Percentiles rank a stretch among this genome's conserved stretches.
These are phyloP conservation scores for Dermatemys mawii DNA, from an alignment of 2,113 vertebrate species.

Conservation along the genomic window DNA sequence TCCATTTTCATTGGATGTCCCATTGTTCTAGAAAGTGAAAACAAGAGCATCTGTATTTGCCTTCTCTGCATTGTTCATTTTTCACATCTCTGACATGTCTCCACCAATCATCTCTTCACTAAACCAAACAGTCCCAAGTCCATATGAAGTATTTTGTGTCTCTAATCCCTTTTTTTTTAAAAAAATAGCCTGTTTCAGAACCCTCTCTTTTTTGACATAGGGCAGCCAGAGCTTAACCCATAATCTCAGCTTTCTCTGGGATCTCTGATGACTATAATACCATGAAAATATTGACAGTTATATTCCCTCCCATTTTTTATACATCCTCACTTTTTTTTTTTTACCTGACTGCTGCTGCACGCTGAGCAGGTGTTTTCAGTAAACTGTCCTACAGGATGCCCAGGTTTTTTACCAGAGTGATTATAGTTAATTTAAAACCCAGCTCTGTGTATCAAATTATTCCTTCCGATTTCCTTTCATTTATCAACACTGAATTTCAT, in stretches of 20 bases:
- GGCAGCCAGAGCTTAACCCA: background rate
- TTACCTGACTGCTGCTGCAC: background rate
- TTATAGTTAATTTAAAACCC: conserved; percentile 5
- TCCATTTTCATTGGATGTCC: background rate
- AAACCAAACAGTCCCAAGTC: background rate
- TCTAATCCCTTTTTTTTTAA: background rate
- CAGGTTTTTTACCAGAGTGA: background rate
- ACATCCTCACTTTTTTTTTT: background rate
- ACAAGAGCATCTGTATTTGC: background rate
- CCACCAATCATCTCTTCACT: background rate
- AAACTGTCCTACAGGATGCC: background rate
- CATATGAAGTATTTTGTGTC: background rate
- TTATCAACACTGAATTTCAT: background rate
- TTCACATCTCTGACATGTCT: background rate
- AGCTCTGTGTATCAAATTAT: background rate
- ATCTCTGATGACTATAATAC: background rate
- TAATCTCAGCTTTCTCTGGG: background rate
- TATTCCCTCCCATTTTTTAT: background rate
- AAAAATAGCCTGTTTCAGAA: background rate
- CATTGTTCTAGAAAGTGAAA: background rate
- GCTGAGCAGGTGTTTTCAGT: background rate
- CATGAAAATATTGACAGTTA: background rate
- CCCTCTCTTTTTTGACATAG: background rate
- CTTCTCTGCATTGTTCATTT: background rate
- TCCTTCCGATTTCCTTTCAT: background rate